Evolutionary conservation across 2,113 vertebrate species (phyloP).

Genomic region (Pipra filicauda): DNA sequence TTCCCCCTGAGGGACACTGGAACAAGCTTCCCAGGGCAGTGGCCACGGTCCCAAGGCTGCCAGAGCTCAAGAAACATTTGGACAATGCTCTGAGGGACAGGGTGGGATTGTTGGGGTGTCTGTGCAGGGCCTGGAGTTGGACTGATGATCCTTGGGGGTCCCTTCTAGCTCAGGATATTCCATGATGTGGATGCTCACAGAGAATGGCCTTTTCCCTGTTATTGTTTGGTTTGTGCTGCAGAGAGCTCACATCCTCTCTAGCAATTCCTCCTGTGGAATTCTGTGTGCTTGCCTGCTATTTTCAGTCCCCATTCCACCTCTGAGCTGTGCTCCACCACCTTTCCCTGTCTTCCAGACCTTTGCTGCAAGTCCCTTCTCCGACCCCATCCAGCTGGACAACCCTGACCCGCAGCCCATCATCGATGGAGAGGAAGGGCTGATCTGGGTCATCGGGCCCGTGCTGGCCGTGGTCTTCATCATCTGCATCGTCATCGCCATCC

Average conservation of each 20-base stretch:
- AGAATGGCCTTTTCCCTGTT: not conserved
- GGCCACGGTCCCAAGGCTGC: not conserved
- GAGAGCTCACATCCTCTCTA: not conserved
- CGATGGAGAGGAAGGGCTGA: constrained; percentile 94
- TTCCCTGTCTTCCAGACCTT: constrained; percentile 75
- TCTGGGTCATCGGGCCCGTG: constrained; percentile 97
- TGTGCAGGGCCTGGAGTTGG: not conserved
- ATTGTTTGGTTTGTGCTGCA: not conserved
- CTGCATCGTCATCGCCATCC: constrained; percentile 97
- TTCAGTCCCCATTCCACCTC: not conserved
- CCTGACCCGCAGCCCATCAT: constrained; percentile 83
- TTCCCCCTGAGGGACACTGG: not conserved
- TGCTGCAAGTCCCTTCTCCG: constrained; percentile 91
- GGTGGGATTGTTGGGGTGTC: not conserved
- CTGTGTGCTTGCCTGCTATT: not conserved
- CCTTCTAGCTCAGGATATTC: not conserved
- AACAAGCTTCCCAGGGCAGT: not conserved
- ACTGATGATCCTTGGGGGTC: not conserved
- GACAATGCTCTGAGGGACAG: not conserved
- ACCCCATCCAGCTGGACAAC: constrained; percentile 85
- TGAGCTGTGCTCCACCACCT: not conserved
- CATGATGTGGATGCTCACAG: not conserved
- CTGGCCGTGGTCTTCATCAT: constrained; percentile 98
- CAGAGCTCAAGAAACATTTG: not conserved
- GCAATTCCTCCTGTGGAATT: not conserved